Base-by-base conservation (phyloP, 35 echinoderm and acorn worm species). In the Apostichopus californicus region DNA sequence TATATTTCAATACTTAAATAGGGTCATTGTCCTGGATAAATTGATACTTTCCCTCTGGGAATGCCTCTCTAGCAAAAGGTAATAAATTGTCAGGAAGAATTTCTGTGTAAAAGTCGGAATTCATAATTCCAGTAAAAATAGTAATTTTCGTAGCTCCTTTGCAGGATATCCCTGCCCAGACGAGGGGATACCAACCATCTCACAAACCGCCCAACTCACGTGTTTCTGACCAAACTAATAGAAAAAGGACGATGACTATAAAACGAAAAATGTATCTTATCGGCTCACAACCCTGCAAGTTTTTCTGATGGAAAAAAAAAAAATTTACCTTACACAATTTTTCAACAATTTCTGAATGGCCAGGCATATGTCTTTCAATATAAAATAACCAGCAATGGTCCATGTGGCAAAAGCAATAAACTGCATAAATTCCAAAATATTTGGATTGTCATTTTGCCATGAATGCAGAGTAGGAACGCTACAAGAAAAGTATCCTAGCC, bases 11-110 rank as follows among this genome's bases (percentile, higher is more conserved):
- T 34, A 34, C 28, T 34, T 8, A 96, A 72, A 53, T 95, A 1
- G 95, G 95, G 63, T 96, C 92, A 18, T 96, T 96, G 54, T 96
- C 95, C 59, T 96, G 95, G 54, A 77, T 63, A 23, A 96, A 60
- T 1, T 4, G 58, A 60, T 60, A 60, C 11, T 60, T 7, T 9
- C 58, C 58, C 1, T 60, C 58, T 1, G 58, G 58, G 11, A 60
- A 60, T 60, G 58, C 11, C 58, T 12, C 58, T 12, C 58, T 60
- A 12, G 11, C 58, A 60, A 60, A 60, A 9, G 58, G 58, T 12
- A 60, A 60, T 9, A 60, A 34, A 34, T 34, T 34, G 28, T 34
- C 1, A 34, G 1, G 28, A 87, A 96, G 86, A n/a, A 53, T 92
- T 1, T 71, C 56, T 54, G 60, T 81, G 34, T 94, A 94, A 72